Percentiles rank a stretch among this genome's conserved stretches.
These are phyloP conservation scores for Tadarida brasiliensis DNA, from an alignment of 2,797 vertebrate species.

Conservation along the genomic window DNA sequence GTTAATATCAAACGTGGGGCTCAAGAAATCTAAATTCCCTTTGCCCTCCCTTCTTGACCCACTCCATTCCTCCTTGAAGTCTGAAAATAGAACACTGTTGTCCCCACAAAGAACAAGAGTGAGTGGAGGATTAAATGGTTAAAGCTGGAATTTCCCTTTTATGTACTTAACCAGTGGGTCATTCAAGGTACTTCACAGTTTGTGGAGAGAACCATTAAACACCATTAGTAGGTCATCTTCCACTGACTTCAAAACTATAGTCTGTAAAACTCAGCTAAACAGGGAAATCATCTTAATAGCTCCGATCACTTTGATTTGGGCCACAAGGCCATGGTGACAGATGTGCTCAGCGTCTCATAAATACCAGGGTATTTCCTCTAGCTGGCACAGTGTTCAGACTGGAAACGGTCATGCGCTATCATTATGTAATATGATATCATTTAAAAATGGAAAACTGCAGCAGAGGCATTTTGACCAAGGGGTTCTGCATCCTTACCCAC, in stretches of 20 bases:
- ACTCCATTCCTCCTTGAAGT: neutral
- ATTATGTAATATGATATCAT: constrained; percentile 76
- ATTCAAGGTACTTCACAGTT: constrained; percentile 79
- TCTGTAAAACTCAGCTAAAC: constrained; percentile 75
- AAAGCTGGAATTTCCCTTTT: constrained; percentile 68
- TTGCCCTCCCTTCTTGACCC: neutral
- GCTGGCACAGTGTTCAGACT: constrained; percentile 61
- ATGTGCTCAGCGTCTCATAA: constrained; percentile 71
- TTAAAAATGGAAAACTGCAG: constrained; percentile 66
- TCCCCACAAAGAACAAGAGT: constrained; percentile 10
- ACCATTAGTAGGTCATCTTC: constrained; percentile 81
- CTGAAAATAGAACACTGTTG: neutral
- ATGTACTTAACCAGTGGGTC: constrained; percentile 74
- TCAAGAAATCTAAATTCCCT: neutral
- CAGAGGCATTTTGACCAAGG: constrained; percentile 18
- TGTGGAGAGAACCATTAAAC: constrained; percentile 80
- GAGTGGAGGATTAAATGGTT: constrained; percentile 53
- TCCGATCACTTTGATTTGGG: constrained; percentile 80
- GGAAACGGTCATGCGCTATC: constrained; percentile 66
- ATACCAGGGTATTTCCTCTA: constrained; percentile 76
- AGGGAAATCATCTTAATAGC: constrained; percentile 82
- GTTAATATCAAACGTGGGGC: neutral
- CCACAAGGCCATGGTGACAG: constrained; percentile 76
- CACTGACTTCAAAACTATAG: constrained; percentile 76
- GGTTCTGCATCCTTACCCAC: neutral